phyloP scores from a whole-genome alignment of 2,113 vertebrate genomes.

The Scortum barcoo region DNA sequence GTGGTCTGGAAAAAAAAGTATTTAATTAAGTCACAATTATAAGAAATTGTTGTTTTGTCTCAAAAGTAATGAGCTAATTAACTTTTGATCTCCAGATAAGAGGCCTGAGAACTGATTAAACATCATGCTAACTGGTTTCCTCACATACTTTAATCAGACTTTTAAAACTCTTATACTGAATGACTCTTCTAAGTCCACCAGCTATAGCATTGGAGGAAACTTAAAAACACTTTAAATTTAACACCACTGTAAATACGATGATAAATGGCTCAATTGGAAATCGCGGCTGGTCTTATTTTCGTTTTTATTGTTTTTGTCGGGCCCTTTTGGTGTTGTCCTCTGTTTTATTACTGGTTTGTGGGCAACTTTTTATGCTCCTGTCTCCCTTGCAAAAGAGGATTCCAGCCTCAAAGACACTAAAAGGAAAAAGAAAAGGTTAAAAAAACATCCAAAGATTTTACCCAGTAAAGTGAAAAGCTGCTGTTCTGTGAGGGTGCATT shows the following conservation, averaged over 20 bases:
- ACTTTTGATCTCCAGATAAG: not conserved
- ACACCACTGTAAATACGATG: not conserved
- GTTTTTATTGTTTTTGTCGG: too few relatives aligned
- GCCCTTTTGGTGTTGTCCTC: not conserved
- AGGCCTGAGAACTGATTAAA: not conserved
- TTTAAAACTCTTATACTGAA: not conserved
- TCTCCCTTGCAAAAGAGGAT: not conserved
- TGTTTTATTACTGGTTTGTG: not conserved
- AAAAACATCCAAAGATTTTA: too few relatives aligned
- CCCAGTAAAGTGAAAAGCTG: not conserved
- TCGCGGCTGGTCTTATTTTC: too few relatives aligned
- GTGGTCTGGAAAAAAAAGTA: not conserved
- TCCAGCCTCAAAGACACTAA: not conserved
- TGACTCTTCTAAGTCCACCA: not conserved
- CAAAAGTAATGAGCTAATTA: slow-evolving; percentile 4
- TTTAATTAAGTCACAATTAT: not conserved
- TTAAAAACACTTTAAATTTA: not conserved
- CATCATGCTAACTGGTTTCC: not conserved
- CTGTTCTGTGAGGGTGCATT: not conserved
- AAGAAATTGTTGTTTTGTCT: not conserved
- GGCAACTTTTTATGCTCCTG: not conserved
- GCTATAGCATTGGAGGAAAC: not conserved
- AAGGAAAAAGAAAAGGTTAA: not conserved
- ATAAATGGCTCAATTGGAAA: not conserved
- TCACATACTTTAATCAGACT: not conserved